Evolutionary conservation across 2,888 invertebrate genomes (phyloP), one percentile per base, ranked within the genome.

Genomic region (Orgyia antiqua): DNA sequence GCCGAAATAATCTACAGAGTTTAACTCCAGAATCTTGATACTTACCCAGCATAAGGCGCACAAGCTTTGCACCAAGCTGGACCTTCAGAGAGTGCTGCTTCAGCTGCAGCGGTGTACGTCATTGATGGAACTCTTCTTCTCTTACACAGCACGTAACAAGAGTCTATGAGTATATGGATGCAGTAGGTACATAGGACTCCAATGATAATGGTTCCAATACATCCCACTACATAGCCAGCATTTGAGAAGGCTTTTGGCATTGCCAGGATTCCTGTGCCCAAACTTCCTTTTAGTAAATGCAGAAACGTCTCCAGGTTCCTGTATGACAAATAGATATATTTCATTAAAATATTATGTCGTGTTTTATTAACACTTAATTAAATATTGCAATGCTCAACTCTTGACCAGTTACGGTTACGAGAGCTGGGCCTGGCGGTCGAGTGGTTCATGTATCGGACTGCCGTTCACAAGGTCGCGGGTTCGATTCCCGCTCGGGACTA

Each of bases 101-200:
- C 93, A 0, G 94, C 94, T 0, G 93, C 95, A 1, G 89, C 90
- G 0, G 95, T 94, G 74, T 97, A 97, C 24, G 90, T 91, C 67
- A 97, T 72, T 20, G 91, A 90, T 0, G 92, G 90, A 19, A 88
- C 74, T 55, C 82, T 87, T 52, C 82, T 75, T 45, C 90, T 68
- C 68, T 88, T 89, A 66, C 90, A 90, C 24, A 90, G 63, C 45
- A 86, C 89, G 48, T 91, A 92, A 65, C 91, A 89, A 0, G 90
- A 87, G 61, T 89, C 90, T 11, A 97, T 91, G 42, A 99, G 84
- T 42, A 97, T 87, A 67, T 97, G 95, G 76, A 98, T 97, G 67
- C 98, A 98, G 75, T 98, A 97, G 2, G 96, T 94, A 77, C 97
- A 97, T 18, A 98, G 89, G 12, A 94, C 71, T 0, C 97, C 98